A percentile compares a stretch with the other conserved stretches of the same genome.
These are phyloP conservation scores for Gallirallus australis DNA, from an alignment of 2,797 vertebrate species.

Conservation along the genomic window DNA sequence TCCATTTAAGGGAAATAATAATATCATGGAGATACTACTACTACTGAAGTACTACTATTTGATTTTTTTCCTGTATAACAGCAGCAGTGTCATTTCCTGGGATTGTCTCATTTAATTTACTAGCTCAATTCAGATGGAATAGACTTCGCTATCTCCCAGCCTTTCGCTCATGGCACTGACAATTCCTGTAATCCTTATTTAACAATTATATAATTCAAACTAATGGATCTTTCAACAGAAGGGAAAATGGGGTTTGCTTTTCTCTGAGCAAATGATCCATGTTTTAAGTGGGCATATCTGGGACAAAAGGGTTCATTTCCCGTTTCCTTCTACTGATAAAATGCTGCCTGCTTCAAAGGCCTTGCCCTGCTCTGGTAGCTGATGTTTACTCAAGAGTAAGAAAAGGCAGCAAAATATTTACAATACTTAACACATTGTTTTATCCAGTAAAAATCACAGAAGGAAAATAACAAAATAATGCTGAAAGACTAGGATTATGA, in stretches of 20 bases:
- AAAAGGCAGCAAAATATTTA: background rate
- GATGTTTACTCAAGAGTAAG: background rate
- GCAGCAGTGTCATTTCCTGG: background rate
- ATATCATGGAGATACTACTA: background rate
- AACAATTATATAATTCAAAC: background rate
- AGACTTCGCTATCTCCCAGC: background rate
- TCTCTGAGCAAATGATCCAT: background rate
- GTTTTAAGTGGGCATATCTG: background rate
- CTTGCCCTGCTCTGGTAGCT: background rate
- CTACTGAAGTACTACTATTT: background rate
- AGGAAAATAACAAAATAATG: background rate
- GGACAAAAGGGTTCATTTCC: background rate
- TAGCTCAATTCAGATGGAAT: background rate
- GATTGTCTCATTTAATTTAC: background rate
- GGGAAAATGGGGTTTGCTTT: background rate
- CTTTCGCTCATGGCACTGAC: background rate
- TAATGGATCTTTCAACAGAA: background rate
- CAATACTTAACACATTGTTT: background rate
- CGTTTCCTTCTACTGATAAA: background rate
- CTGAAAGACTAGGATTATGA: background rate
- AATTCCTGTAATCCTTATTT: background rate
- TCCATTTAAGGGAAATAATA: background rate
- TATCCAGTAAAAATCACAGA: background rate
- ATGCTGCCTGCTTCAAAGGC: background rate
- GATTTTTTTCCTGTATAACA: background rate